Conservation (phyloP, 2,113 vertebrate species). For the Clarias batrachus region DNA sequence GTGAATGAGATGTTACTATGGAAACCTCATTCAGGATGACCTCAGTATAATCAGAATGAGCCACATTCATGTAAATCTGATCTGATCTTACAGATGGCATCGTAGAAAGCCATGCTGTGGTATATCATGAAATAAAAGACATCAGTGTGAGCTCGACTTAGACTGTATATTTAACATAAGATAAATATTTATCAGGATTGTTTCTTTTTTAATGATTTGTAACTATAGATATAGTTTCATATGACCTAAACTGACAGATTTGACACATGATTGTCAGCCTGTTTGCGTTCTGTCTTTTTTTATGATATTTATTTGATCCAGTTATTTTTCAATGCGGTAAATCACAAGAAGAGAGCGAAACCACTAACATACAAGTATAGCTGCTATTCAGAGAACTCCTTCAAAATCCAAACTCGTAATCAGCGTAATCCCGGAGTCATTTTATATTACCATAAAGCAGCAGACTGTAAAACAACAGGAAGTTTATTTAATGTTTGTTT, state of each 20-base stretch:
- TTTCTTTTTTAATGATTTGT: too few relatives aligned
- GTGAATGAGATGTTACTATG: too few relatives aligned
- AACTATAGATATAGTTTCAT: background rate
- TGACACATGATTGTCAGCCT: background rate
- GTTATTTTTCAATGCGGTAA: background rate
- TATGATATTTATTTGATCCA: background rate
- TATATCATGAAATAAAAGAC: background rate
- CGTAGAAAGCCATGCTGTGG: background rate
- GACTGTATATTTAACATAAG: background rate
- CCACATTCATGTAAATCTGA: too few relatives aligned
- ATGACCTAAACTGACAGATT: background rate
- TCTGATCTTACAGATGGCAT: too few relatives aligned
- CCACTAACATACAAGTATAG: background rate
- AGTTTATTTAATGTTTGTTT: background rate
- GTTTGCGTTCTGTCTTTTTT: background rate
- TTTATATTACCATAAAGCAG: background rate
- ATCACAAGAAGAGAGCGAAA: background rate
- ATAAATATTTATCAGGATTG: background rate
- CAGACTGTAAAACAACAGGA: background rate
- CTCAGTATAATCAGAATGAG: too few relatives aligned
- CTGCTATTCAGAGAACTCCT: background rate
- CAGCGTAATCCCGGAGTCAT: background rate
- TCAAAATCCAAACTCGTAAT: background rate
- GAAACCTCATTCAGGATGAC: too few relatives aligned
- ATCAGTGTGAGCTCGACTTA: background rate